Evolutionary conservation across 2,888 invertebrate genomes (phyloP).

Genomic region (Plutella xylostella): DNA sequence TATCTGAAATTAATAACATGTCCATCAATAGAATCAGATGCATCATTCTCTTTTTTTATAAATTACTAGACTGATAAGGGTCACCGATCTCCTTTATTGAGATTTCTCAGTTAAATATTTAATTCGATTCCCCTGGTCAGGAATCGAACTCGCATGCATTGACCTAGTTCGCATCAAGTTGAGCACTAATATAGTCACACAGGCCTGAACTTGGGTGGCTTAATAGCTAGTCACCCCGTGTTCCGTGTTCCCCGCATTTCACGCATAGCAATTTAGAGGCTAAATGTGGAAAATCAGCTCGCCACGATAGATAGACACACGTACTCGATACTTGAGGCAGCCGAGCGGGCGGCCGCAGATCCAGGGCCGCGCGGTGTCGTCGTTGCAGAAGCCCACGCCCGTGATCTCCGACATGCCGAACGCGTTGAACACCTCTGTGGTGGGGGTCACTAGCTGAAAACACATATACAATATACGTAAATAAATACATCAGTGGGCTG

Average conservation of each 20-base stretch:
- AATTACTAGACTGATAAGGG: too few species aligned
- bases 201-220: too few species aligned
- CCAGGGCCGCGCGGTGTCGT: slow-evolving; percentile 21
- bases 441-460: slow-evolving; percentile 32
- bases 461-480: background rate
- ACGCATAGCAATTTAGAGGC: background rate
- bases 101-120: background rate
- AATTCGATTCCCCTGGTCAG: background rate
- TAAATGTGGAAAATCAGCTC: too few species aligned
- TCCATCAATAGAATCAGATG: too few species aligned
- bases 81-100: background rate
- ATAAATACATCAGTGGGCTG: background rate
- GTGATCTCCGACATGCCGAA: slow-evolving; percentile 50
- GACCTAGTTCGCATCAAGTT: background rate
- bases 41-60: too few species aligned
- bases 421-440: slow-evolving; percentile 28
- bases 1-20: too few species aligned
- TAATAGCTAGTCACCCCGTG: too few species aligned
- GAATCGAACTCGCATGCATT: background rate
- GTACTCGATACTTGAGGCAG: slow-evolving; percentile 38
- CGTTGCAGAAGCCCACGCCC: slow-evolving; percentile 26
- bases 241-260: background rate
- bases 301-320: slow-evolving; percentile 4
- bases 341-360: slow-evolving; percentile 33
- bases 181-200: background rate